Evolutionary conservation across 2,888 invertebrate genomes (phyloP).

Genomic region (Leptodirus hochenwartii): DNA sequence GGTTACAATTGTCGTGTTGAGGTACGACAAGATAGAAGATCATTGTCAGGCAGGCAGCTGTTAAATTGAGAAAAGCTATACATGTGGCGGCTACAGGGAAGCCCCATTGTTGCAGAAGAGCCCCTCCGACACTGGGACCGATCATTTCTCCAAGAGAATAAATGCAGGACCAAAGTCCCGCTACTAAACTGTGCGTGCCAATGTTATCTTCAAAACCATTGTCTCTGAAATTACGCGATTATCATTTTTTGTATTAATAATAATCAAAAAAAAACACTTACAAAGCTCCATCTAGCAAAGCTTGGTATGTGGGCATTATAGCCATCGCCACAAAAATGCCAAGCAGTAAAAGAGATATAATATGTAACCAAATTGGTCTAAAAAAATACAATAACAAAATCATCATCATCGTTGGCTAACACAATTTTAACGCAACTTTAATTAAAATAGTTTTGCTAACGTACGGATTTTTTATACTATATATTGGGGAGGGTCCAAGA

Average conservation of each 20-base stretch:
- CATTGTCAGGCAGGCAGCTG: constrained; percentile 7
- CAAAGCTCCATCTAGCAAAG: constrained; percentile 49
- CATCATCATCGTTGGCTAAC: not conserved
- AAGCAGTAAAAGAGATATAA: constrained; percentile 42
- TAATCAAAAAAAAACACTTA: constrained; percentile 27
- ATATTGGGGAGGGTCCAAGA: constrained; percentile 44
- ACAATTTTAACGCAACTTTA: not conserved
- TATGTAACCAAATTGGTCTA: constrained; percentile 46
- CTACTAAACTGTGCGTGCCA: constrained; percentile 53
- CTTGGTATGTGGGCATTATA: constrained; percentile 55
- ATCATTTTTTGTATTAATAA: not conserved
- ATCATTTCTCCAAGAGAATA: constrained; percentile 57
- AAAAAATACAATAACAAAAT: constrained; percentile 14
- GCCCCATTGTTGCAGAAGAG: constrained; percentile 41
- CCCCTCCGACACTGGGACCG: constrained; percentile 46
- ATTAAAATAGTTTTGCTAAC: too few relatives aligned
- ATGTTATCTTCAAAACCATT: constrained; percentile 42
- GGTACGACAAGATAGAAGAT: too few relatives aligned
- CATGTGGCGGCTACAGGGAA: constrained; percentile 45
- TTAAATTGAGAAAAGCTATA: constrained; percentile 9
- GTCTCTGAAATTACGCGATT: constrained; percentile 27
- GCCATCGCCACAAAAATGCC: constrained; percentile 51
- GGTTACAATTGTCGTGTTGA: too few relatives aligned
- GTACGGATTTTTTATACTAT: not conserved
- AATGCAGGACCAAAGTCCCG: constrained; percentile 55